Evolutionary conservation across 2,113 vertebrate genomes (phyloP), one percentile per base, ranked within the genome.

Genomic region (Sorex fumeus): DNA sequence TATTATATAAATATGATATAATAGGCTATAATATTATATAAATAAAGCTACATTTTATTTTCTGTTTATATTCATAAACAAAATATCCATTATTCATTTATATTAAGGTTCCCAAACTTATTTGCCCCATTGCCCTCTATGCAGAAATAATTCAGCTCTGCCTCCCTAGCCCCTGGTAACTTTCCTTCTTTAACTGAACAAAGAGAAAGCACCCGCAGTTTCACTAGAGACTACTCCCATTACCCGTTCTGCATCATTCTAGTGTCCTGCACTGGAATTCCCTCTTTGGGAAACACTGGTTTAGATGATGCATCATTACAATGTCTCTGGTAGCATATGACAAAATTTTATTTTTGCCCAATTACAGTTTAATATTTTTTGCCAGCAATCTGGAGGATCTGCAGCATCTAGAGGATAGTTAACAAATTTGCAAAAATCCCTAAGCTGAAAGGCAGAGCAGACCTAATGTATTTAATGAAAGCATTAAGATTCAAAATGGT

Each of bases 401-500:
- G n/a, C n/a, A n/a, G 40, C 67, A 79, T 78, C 12, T n/a, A 72
- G 91, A 88, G 64, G 66, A 23, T 32, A 71, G 40, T 36, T 79
- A 95, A 86, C 84, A 90, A 79, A 93, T 94, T 89, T 84, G 21
- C 53, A 40, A 30, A 81, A 89, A 87, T 69, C 69, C 3, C 50
- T 43, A 67, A 76, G 16, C 79, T 88, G 78, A 91, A 88, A 96
- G 71, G 82, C 88, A 92, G 79, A 66, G 57, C 3, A 40, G 40
- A 40, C 40, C 79, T 91, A 93, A 92, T 86, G 13, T 76, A n/a
- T 80, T 32, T 7, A 64, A 83, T 50, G 77, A 95, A 62, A 87
- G 60, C 90, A 93, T 76, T 79, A 72, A 90, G 71, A 93, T 83
- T 91, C 82, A 71, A 85, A 95, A 74, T 78, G 30, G 86, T 96